Evolutionary conservation across 1,140 invertebrate species (phyloP).

Genomic region (Xylocopa sonorina): DNA sequence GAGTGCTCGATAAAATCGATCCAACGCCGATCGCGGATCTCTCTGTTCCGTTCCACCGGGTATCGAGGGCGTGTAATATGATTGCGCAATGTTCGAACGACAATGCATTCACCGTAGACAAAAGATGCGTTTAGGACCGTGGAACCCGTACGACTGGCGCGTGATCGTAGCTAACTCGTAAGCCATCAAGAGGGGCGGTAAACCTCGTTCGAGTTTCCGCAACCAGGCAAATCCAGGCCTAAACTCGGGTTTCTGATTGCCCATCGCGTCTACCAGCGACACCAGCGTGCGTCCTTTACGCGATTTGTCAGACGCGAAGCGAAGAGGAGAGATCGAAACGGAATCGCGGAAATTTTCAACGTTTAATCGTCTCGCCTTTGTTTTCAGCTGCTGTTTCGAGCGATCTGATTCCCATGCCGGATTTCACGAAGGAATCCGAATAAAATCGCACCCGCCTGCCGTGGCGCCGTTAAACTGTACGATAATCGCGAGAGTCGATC

Average conservation of each 20-base stretch:
- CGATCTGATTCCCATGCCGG: no score
- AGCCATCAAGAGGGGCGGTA: background rate
- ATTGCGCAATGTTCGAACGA: no score
- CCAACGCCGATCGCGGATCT: no score
- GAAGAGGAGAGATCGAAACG: no score
- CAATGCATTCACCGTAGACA: no score
- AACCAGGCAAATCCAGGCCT: constrained; percentile 17
- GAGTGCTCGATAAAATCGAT: background rate
- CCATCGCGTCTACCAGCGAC: background rate
- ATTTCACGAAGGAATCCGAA: background rate
- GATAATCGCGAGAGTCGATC: constrained; percentile 13
- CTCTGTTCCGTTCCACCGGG: no score
- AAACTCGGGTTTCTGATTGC: constrained; percentile 4
- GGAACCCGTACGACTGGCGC: background rate
- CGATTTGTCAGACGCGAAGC: no score
- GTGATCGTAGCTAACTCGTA: background rate
- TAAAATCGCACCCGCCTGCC: background rate
- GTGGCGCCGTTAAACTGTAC: background rate
- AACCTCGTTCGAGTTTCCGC: constrained; percentile 26
- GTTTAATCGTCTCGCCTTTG: no score
- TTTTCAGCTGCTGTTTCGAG: no score
- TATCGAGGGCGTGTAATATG: no score
- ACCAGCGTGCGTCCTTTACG: no score
- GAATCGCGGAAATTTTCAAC: no score
- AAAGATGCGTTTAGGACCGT: background rate